Evolutionary conservation across 1,140 invertebrate genomes (phyloP).

Genomic region (Prorops nasuta): DNA sequence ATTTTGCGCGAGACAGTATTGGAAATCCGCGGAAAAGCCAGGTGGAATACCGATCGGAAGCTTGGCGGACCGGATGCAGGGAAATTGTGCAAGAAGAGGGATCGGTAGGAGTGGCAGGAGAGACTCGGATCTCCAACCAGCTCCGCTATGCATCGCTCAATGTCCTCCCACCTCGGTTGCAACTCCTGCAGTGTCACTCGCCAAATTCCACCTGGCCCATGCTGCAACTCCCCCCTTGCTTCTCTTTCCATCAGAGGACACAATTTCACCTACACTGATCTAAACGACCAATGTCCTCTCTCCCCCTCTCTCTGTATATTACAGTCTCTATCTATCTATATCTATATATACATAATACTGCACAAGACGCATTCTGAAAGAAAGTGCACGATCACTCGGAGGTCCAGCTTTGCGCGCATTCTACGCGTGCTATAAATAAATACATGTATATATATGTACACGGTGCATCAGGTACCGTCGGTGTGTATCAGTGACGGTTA

Average conservation of each 20-base stretch:
- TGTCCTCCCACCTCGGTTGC: conserved; percentile 36
- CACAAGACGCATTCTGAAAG: neutral
- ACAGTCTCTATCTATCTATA: neutral
- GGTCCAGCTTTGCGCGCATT: neutral
- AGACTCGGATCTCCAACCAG: conserved; percentile 23
- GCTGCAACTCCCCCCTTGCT: conserved; percentile 20
- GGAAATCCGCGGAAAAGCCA: too few species aligned
- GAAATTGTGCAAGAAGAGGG: neutral
- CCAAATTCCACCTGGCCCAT: conserved; percentile 25
- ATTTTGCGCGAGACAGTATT: neutral
- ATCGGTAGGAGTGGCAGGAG: conserved; percentile 21
- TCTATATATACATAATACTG: neutral
- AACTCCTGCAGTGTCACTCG: conserved; percentile 32
- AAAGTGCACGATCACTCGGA: neutral
- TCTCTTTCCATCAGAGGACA: neutral
- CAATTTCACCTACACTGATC: neutral
- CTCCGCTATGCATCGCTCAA: conserved; percentile 32
- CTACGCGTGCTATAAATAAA: too few species aligned
- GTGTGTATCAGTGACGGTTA: too few species aligned
- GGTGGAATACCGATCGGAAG: too few species aligned
- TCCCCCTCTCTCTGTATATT: neutral
- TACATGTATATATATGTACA: too few species aligned
- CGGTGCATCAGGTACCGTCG: too few species aligned
- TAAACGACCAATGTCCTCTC: neutral
- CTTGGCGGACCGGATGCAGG: neutral